These are phyloP conservation scores for Orbicella faveolata DNA, from an alignment of 64 coral and sea anemone species.

Conservation along the genomic window DNA sequence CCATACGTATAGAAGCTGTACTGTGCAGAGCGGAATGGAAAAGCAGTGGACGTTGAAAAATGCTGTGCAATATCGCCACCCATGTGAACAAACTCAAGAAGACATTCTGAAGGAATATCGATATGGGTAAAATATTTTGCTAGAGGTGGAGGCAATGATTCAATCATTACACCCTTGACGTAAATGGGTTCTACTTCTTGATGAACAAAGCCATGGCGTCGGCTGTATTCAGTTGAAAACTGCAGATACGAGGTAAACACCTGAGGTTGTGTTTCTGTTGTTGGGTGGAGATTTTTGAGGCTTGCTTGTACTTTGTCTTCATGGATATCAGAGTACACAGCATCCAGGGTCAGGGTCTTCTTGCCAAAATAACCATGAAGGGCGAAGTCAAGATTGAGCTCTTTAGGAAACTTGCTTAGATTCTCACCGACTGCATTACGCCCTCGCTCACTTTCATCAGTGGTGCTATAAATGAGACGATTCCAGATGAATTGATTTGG, in stretches of 20 bases:
- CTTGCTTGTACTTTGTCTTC: constrained; percentile 61
- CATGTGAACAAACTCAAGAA: constrained; percentile 94
- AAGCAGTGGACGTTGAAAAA: constrained; percentile 70
- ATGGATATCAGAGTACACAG: constrained; percentile 77
- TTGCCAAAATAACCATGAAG: constrained; percentile 83
- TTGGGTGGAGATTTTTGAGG: constrained; percentile 72
- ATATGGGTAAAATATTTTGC: constrained; percentile 75
- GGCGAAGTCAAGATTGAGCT: constrained; percentile 84
- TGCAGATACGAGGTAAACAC: constrained; percentile 61
- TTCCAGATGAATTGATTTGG: constrained; percentile 81
- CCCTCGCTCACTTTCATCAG: constrained; percentile 63
- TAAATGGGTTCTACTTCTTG: constrained; percentile 86
- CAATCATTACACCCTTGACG: constrained; percentile 80
- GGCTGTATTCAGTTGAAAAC: constrained; percentile 83
- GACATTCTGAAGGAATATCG: constrained; percentile 76
- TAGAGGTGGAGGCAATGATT: constrained; percentile 38
- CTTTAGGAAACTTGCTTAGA: constrained; percentile 59
- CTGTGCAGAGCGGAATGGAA: constrained; percentile 77
- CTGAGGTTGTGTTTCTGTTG: constrained; percentile 16
- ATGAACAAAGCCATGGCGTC: constrained; percentile 89
- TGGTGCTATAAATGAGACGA: constrained; percentile 56
- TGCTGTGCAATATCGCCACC: constrained; percentile 74
- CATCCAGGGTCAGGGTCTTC: constrained; percentile 70
- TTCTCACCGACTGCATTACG: constrained; percentile 44
- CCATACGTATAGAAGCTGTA: constrained; percentile 93